Evolutionary conservation across 2,797 vertebrate species (phyloP).

Genomic region (Rhabdomys pumilio): DNA sequence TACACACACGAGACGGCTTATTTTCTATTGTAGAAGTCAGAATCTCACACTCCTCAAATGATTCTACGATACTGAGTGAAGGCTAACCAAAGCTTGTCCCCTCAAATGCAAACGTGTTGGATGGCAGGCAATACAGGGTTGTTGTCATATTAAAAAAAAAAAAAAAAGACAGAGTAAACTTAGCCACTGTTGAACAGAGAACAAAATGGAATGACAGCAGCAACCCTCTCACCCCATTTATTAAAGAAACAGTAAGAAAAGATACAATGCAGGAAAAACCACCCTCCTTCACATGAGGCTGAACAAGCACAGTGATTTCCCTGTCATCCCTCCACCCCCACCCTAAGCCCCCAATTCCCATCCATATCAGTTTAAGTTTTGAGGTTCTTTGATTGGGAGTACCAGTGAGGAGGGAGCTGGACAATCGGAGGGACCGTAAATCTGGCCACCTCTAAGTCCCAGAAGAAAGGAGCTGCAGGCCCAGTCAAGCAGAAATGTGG

Average conservation of each 20-base stretch:
- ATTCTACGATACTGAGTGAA: constrained; percentile 30
- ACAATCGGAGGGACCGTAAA: constrained; percentile 65
- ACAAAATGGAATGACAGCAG: constrained; percentile 57
- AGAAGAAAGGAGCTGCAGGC: constrained; percentile 68
- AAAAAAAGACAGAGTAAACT: constrained; percentile 31
- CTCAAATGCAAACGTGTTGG: constrained; percentile 36
- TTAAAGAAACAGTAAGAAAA: constrained; percentile 87
- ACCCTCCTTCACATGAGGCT: constrained; percentile 77
- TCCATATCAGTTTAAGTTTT: constrained; percentile 77
- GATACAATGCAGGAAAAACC: constrained; percentile 84
- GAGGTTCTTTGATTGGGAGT: constrained; percentile 84
- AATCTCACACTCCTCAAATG: not conserved
- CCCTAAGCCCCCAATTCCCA: constrained; percentile 64
- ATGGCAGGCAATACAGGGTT: not conserved
- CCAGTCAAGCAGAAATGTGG: constrained; percentile 55
- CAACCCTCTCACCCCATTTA: constrained; percentile 83
- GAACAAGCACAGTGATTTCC: constrained; percentile 84
- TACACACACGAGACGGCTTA: not conserved
- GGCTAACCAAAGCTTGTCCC: constrained; percentile 32
- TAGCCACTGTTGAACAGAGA: constrained; percentile 42
- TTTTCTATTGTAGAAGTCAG: not conserved
- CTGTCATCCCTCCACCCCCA: constrained; percentile 69
- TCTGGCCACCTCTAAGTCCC: constrained; percentile 66
- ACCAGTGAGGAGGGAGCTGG: constrained; percentile 77
- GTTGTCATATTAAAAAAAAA: not conserved